These are phyloP conservation scores for Lepilemur septentrionalis DNA, from an alignment of 2,797 vertebrate species.

Conservation along the genomic window DNA sequence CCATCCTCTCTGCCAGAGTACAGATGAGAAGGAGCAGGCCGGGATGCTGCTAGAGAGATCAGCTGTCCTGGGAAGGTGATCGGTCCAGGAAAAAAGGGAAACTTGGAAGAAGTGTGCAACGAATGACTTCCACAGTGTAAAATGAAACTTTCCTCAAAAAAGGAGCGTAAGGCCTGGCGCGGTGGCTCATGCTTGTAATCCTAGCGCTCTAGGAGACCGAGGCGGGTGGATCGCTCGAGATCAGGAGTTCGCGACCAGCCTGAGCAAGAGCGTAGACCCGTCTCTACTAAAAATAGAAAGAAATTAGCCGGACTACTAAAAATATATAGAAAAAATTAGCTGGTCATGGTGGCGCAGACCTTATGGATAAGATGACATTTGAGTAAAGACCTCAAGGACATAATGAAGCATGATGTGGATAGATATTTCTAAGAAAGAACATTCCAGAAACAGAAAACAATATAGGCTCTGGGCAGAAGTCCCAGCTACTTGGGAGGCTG, in stretches of 20 bases:
- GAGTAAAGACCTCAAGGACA: not conserved
- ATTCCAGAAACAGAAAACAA: not conserved
- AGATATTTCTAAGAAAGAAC: not conserved
- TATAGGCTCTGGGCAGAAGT: not conserved
- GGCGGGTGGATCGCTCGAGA: too few relatives aligned
- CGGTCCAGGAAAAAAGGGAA: not conserved
- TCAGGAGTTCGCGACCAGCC: too few relatives aligned
- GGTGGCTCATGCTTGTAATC: too few relatives aligned
- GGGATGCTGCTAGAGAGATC: not conserved
- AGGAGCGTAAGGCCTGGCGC: not conserved
- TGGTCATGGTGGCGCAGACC: not conserved
- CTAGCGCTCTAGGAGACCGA: too few relatives aligned
- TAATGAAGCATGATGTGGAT: not conserved
- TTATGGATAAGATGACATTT: not conserved
- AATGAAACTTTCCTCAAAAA: not conserved
- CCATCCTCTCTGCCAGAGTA: not conserved
- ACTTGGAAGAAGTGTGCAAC: not conserved
- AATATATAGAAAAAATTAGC: too few relatives aligned
- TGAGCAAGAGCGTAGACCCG: too few relatives aligned
- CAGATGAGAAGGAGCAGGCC: not conserved
- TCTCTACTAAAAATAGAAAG: too few relatives aligned
- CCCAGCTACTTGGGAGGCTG: too few relatives aligned
- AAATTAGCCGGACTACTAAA: too few relatives aligned
- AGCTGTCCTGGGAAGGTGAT: not conserved
- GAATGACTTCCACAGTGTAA: not conserved